These are phyloP conservation scores for Oncorhynchus masou DNA, from an alignment of 2,113 vertebrate species.

Conservation along the genomic window DNA sequence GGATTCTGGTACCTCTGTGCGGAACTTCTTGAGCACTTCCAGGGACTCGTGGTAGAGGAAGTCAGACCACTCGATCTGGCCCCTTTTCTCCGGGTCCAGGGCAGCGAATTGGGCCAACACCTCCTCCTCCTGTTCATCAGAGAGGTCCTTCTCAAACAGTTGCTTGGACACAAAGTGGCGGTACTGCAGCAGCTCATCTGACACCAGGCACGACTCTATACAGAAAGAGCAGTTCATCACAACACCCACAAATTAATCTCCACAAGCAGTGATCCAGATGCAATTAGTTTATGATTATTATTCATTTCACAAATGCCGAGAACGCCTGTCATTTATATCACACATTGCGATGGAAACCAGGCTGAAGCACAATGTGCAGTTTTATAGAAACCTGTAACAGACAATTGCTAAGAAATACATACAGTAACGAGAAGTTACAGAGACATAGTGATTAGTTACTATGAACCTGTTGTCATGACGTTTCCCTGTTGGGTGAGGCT, in stretches of 20 bases:
- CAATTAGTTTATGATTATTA: neutral
- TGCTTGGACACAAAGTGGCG: slow-evolving; percentile 89
- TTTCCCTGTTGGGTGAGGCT: too few relatives aligned
- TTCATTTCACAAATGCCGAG: neutral
- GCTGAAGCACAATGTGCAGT: too few relatives aligned
- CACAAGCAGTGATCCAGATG: too few relatives aligned
- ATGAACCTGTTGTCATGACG: too few relatives aligned
- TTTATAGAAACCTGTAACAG: too few relatives aligned
- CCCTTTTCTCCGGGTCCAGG: slow-evolving; percentile 86
- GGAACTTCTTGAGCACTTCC: slow-evolving; percentile 84
- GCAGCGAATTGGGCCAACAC: slow-evolving; percentile 85
- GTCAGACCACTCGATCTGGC: slow-evolving; percentile 88
- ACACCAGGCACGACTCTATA: slow-evolving; percentile 86
- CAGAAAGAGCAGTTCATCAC: neutral
- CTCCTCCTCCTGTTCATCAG: slow-evolving; percentile 84
- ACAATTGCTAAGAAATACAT: neutral
- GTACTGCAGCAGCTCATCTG: slow-evolving; percentile 91
- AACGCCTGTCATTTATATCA: too few relatives aligned
- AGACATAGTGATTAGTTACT: too few relatives aligned
- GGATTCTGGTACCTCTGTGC: slow-evolving; percentile 78
- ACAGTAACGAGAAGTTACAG: neutral
- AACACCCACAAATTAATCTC: too few relatives aligned
- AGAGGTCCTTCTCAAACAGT: slow-evolving; percentile 80
- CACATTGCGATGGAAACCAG: too few relatives aligned
- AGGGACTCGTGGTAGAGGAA: slow-evolving; percentile 93